These are phyloP conservation scores for Lepus townsendii DNA, from an alignment of 2,797 vertebrate genomes.

Conservation along the genomic window DNA sequence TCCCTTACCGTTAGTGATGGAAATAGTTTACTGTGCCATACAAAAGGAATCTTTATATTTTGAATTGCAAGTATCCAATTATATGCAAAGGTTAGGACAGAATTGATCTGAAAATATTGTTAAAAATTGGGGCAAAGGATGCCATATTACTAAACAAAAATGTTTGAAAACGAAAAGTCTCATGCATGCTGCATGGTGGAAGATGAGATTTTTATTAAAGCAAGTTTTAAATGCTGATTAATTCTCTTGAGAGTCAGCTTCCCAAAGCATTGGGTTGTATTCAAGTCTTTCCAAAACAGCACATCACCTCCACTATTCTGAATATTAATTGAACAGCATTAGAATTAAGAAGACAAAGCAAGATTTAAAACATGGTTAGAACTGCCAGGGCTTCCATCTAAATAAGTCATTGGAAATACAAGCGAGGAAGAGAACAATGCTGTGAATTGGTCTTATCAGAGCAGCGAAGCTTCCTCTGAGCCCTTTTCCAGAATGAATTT, in stretches of 20 bases:
- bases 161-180: conserved; percentile 90
- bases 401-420: conserved; percentile 89
- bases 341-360: conserved; percentile 90
- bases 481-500: conserved; percentile 70
- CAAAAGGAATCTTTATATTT: conserved; percentile 79
- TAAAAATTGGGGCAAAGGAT: conserved; percentile 89
- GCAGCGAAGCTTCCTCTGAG: conserved; percentile 53
- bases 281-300: conserved; percentile 90
- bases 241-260: conserved; percentile 93
- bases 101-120: conserved; percentile 88
- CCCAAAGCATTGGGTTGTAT: conserved; percentile 91
- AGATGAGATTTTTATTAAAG: conserved; percentile 96
- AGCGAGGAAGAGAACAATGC: conserved; percentile 72
- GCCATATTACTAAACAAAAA: conserved; percentile 89
- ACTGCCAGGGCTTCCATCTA: conserved; percentile 90
- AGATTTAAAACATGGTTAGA: conserved; percentile 91
- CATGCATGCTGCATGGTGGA: conserved; percentile 88
- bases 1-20: conserved; percentile 66
- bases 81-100: conserved; percentile 81
- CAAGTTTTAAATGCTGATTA: conserved; percentile 95
- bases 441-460: conserved; percentile 78
- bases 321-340: conserved; percentile 92
- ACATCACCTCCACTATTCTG: conserved; percentile 91
- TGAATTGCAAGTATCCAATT: conserved; percentile 74
- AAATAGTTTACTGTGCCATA: conserved; percentile 49